Percentiles rank a stretch among this genome's conserved stretches.
Conservation (phyloP, 2,113 vertebrate species). For the Triplophysa dalaica region DNA sequence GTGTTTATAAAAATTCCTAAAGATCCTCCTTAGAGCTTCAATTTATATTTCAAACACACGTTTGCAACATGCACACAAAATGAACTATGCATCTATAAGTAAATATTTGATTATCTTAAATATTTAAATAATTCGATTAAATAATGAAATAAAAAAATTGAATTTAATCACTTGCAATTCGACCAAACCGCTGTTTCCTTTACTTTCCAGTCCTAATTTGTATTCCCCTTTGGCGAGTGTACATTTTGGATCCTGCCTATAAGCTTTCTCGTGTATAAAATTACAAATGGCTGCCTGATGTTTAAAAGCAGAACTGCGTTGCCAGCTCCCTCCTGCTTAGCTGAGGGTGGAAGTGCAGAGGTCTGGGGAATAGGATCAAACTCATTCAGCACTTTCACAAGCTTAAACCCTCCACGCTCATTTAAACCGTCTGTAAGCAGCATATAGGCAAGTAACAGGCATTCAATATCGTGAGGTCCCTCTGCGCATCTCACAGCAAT, state of each 20-base stretch:
- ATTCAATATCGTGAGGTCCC: slow-evolving; percentile 49
- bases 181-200: too few relatives aligned
- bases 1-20: too few relatives aligned
- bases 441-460: slow-evolving; percentile 46
- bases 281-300: not conserved
- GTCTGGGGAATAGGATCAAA: slow-evolving; percentile 31
- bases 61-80: too few relatives aligned
- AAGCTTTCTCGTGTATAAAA: not conserved
- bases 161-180: too few relatives aligned
- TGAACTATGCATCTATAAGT: too few relatives aligned
- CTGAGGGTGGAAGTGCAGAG: slow-evolving; percentile 16
- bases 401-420: slow-evolving; percentile 40
- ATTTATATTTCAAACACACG: too few relatives aligned
- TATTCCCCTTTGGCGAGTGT: too few relatives aligned
- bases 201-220: too few relatives aligned
- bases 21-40: too few relatives aligned
- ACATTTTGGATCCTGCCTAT: not conserved
- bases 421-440: slow-evolving; percentile 47
- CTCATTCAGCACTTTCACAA: slow-evolving; percentile 53
- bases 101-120: too few relatives aligned
- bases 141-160: too few relatives aligned
- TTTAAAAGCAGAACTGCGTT: not conserved
- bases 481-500: slow-evolving; percentile 51
- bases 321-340: not conserved
- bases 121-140: too few relatives aligned